A percentile compares a stretch with the other conserved stretches of the same genome.
phyloP scores from a whole-genome alignment of 2,888 invertebrate genomes.

The Ectropis crepuscularia region DNA sequence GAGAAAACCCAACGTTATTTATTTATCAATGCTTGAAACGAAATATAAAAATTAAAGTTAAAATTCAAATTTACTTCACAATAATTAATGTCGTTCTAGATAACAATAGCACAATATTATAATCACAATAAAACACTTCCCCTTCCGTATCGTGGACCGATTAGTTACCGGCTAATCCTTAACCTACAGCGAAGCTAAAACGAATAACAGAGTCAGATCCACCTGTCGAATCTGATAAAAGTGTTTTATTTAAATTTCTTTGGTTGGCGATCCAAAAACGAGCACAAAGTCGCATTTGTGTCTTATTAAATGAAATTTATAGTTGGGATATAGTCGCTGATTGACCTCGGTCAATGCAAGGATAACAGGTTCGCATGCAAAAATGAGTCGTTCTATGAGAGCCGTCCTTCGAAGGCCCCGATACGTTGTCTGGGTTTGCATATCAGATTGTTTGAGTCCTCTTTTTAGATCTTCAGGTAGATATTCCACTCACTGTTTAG shows the following conservation, averaged over 20 bases:
- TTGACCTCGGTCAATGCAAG: conserved; percentile 81
- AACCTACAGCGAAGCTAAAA: conserved; percentile 83
- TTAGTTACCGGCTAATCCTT: conserved; percentile 79
- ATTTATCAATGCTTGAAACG: too few species aligned
- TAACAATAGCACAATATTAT: conserved; percentile 50
- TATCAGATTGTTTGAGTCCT: conserved; percentile 29
- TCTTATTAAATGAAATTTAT: conserved; percentile 85
- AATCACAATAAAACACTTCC: conserved; percentile 62
- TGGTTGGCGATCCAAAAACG: conserved; percentile 78
- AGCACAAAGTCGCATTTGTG: conserved; percentile 79
- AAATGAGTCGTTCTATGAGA: conserved; percentile 61
- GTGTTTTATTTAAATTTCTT: conserved; percentile 84
- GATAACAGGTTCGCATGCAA: conserved; percentile 70
- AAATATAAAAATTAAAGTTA: neutral
- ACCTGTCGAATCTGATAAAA: conserved; percentile 85
- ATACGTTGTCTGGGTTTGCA: conserved; percentile 36
- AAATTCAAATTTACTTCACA: neutral
- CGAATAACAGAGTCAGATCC: conserved; percentile 68
- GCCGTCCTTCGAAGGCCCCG: conserved; percentile 23
- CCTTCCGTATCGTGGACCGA: conserved; percentile 74
- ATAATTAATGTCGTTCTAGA: conserved; percentile 36
- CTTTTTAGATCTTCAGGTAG: conserved; percentile 37
- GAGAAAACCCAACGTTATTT: too few species aligned
- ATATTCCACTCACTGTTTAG: conserved; percentile 12
- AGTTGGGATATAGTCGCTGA: conserved; percentile 80